These are phyloP conservation scores for Lithosia quadra DNA, from an alignment of 2,888 invertebrate genomes.

Conservation along the genomic window DNA sequence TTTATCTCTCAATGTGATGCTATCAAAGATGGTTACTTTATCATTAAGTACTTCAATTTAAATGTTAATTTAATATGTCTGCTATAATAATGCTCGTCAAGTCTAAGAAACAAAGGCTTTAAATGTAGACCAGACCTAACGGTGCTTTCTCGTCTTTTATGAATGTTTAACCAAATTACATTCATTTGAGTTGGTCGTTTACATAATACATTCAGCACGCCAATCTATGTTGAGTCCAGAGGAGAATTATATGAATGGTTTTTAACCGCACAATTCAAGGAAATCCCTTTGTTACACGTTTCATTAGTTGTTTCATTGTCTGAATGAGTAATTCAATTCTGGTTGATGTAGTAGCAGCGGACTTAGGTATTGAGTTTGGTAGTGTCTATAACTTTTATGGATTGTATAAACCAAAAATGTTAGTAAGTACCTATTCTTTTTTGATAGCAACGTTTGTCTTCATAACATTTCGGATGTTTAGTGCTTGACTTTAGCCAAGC, in stretches of 20 bases:
- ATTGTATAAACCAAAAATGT: neutral
- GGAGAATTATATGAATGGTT: neutral
- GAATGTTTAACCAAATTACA: neutral
- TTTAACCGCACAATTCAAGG: neutral
- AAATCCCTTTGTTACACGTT: neutral
- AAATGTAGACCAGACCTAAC: conserved; percentile 4
- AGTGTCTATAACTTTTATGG: neutral
- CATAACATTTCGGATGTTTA: neutral
- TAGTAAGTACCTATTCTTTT: neutral
- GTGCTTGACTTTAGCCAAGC: neutral
- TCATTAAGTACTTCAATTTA: no score
- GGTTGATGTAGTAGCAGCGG: neutral
- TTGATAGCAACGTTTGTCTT: neutral
- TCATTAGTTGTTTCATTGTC: neutral
- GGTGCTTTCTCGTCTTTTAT: neutral
- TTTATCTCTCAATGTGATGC: neutral
- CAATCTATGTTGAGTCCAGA: neutral
- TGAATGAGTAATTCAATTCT: neutral
- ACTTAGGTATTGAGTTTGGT: neutral
- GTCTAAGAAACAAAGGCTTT: neutral
- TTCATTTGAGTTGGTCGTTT: neutral
- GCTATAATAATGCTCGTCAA: neutral
- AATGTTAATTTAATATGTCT: neutral
- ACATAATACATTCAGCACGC: neutral
- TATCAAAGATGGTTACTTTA: neutral